Evolutionary conservation across 1,140 invertebrate species (phyloP), one percentile per base, ranked within the genome.

Genomic region (Hestina assimilis): DNA sequence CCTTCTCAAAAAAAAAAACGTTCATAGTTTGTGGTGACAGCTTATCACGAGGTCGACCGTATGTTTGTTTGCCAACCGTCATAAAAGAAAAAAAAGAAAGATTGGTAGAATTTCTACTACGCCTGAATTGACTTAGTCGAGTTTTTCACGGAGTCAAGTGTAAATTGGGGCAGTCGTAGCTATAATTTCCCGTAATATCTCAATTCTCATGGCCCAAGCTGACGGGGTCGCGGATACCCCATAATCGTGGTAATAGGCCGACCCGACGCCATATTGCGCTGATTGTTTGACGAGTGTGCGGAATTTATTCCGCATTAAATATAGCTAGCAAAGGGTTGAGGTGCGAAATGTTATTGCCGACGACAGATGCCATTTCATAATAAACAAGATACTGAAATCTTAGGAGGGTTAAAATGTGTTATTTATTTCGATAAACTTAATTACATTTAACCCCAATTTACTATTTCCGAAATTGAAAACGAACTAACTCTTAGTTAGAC

Each of bases 291-390:
- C 75, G 68, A 62, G 70, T 59, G 63, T 57, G 64, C 60, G 64
- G 69, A 84, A 84, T 85, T 85, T 83, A 84, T 83, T 76, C 63
- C 56, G 59, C 69, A 83, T 80, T 85, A 83, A 83, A 78, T 72
- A 72, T 67, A 50, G 47, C 41, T 66, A 35, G 48, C 42, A 50
- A 81, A 83, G 82, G 82, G 82, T 83, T 83, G 69, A 80, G 72
- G 75, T 82, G 75, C 59, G 66, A 75, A 79, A 54, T 35, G 59
- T 75, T 79, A 78, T 74, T 56, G 17, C 33, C 15, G 52, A 55
- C 64, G 60, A 62, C 75, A 69, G 66, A 66, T 77, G 69, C 33
- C 14, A 9, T 53, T 41, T 58, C 41, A 43, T 63, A n/a, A 74
- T 74, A 59, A 67, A 67, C 60, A 63, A 59, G 56, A 59, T 54